Evolutionary conservation across 2,797 vertebrate species (phyloP).

Genomic region (Lepilemur ruficaudatus): DNA sequence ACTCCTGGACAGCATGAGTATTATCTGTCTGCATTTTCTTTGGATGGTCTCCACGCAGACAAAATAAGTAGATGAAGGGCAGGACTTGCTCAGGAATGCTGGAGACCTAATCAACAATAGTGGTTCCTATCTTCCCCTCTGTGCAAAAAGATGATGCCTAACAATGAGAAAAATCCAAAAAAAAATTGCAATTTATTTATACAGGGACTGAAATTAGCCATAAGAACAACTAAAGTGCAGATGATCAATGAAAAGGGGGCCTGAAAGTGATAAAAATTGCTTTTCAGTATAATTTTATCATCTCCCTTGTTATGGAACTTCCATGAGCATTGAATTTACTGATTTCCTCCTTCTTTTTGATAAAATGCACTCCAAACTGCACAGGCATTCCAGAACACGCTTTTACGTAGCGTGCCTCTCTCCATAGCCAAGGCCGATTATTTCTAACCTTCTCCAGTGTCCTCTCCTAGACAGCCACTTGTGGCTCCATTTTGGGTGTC

Average conservation of each 20-base stretch:
- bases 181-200: neutral
- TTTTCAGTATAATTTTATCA: neutral
- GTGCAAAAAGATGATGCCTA: neutral
- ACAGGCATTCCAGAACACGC: neutral
- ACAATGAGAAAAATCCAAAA: neutral
- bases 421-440: neutral
- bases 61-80: neutral
- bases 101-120: neutral
- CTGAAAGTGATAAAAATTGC: neutral
- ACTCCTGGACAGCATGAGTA: accelerated
- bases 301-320: neutral
- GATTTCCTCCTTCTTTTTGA: neutral
- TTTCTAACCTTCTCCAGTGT: neutral
- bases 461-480: neutral
- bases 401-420: accelerated
- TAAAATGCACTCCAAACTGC: neutral
- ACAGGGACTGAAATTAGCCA: neutral
- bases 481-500: neutral
- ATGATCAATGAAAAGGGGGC: accelerated
- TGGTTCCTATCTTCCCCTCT: neutral
- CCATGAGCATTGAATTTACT: neutral
- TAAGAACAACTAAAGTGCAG: no score
- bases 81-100: neutral
- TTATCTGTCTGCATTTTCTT: neutral
- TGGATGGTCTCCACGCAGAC: neutral